Base-by-base conservation (phyloP, 2,888 invertebrate species). In the Chrysina gloriosa region DNA sequence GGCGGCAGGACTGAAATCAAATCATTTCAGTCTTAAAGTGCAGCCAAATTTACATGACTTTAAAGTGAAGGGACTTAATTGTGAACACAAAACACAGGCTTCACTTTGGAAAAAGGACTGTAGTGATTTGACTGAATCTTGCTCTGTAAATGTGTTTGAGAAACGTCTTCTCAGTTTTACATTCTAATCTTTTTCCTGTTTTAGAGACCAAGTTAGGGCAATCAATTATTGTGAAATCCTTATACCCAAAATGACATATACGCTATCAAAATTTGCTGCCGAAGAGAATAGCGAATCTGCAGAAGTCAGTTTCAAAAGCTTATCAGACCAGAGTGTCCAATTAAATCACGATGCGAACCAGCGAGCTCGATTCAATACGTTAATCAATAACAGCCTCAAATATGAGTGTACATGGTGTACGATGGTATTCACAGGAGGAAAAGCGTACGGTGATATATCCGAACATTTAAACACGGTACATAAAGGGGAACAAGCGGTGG, bases 191-290 rank as follows among this genome's bases (percentile, higher is more conserved):
- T 16, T 16, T 45, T 2, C 7, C 19, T 39, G 11, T 65, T 64
- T 54, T 47, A 70, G 70, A n/a, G 66, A 50, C 45, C 42, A 63
- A 11, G 42, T 19, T 6, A 61, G 54, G 2, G 36, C 69, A 0
- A 66, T 71, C 4, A 71, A 69, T 25, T 72, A 67, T 48, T 70
- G 67, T 34, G 72, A 72, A 67, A 64, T 69, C 4, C 5, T 72
- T 6, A 42, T 65, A 16, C 72, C 72, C n/a, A 67, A 65, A 25
- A 45, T 67, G n/a, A 61, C 64, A 9, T 70, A 65, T 63, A 31
- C 58, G 0, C 45, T 70, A 14, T 39, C 65, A 2, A 47, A 68
- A 27, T 71, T 71, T 34, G 68, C 66, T 3, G 67, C 69, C 3
- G 61, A 54, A 29, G 66, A 71, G 50, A 71, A 72, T 39, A 3